A percentile compares a stretch with the other conserved stretches of the same genome.
Conservation (phyloP, 2,888 invertebrate genomes). For the Teinopalpus imperialis region DNA sequence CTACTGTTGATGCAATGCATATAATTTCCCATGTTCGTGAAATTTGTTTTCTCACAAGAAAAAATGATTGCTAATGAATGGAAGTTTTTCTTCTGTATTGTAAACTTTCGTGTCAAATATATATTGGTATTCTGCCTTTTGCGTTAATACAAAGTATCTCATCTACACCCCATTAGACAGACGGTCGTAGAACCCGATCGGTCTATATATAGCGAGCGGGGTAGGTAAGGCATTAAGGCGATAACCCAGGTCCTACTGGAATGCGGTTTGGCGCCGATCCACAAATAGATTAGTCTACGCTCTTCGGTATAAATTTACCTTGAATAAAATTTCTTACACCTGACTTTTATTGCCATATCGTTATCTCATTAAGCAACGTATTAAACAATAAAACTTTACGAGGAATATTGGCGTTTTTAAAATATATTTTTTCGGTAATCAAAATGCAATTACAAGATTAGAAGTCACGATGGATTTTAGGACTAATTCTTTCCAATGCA, state of each 20-base stretch:
- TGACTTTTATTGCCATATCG: not conserved
- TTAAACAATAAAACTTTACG: too few relatives aligned
- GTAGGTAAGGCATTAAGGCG: conserved; percentile 65
- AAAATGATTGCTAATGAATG: not conserved
- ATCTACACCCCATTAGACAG: conserved; percentile 41
- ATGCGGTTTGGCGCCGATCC: conserved; percentile 74
- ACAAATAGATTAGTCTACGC: conserved; percentile 61
- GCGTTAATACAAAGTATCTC: conserved; percentile 4
- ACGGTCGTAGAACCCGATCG: conserved; percentile 50
- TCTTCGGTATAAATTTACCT: conserved; percentile 50
- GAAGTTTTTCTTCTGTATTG: not conserved
- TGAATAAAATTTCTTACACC: conserved; percentile 5
- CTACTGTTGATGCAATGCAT: conserved; percentile 51
- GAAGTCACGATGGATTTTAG: too few relatives aligned
- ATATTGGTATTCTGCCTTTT: not conserved
- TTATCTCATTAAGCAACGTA: too few relatives aligned
- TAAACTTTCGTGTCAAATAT: not conserved
- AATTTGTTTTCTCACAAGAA: conserved; percentile 26
- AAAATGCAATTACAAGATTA: too few relatives aligned
- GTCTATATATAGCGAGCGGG: conserved; percentile 63
- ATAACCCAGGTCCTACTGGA: conserved; percentile 68
- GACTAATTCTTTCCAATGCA: too few relatives aligned
- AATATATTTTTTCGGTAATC: too few relatives aligned
- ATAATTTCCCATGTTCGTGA: conserved; percentile 1
- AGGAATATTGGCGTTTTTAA: too few relatives aligned